Conservation (phyloP, 2,888 invertebrate species). For the Leucophenga maculata region DNA sequence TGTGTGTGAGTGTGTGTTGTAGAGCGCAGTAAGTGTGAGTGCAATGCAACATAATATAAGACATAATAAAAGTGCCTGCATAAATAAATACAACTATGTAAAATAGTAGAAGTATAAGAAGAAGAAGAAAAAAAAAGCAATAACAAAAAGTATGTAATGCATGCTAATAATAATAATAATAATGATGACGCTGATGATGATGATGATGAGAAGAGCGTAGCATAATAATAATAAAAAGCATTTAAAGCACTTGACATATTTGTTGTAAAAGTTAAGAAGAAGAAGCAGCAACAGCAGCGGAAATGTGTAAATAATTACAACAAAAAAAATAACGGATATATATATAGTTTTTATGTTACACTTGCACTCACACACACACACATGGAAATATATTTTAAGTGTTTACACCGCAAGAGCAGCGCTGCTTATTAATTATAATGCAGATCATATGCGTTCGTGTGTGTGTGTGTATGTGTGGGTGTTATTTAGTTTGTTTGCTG, state of each 20-base stretch:
- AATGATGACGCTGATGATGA: background rate
- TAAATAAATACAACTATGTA: background rate
- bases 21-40: background rate
- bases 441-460: background rate
- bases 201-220: too few relatives aligned
- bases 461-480: background rate
- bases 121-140: too few relatives aligned
- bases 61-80: too few relatives aligned
- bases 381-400: too few relatives aligned
- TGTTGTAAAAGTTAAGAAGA: background rate
- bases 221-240: background rate
- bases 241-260: too few relatives aligned
- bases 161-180: background rate
- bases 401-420: background rate
- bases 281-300: background rate
- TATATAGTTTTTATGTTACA: background rate
- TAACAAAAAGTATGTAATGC: background rate
- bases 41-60: too few relatives aligned
- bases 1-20: constrained; percentile 18
- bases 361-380: background rate
- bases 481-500: background rate
- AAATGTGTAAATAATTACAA: background rate
- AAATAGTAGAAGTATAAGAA: too few relatives aligned
- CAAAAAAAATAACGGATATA: background rate
- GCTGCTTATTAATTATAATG: background rate